Evolutionary conservation across 2,797 vertebrate species (phyloP).

Genomic region (Aeoliscus strigatus): DNA sequence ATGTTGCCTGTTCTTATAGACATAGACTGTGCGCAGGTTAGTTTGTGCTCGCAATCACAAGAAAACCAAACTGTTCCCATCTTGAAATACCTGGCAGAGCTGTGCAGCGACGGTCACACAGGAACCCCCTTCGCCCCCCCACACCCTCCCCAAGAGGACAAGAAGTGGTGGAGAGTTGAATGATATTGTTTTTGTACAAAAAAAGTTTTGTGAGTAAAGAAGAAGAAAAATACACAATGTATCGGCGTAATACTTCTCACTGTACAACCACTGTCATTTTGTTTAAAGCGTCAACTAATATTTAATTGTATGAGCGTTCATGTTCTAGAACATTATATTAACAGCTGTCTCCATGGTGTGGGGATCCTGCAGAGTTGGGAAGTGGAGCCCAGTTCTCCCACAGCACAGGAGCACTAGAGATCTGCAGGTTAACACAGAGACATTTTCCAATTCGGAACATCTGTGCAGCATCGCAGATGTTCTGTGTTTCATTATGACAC

Average conservation of each 20-base stretch:
- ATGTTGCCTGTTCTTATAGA: constrained; percentile 4
- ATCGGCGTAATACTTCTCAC: not conserved
- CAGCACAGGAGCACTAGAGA: constrained; percentile 7
- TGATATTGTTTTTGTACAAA: too few relatives aligned
- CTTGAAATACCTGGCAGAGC: constrained; percentile 18
- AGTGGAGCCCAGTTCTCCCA: not conserved
- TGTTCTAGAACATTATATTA: not conserved
- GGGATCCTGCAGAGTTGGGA: constrained; percentile 2
- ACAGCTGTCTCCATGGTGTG: constrained; percentile 1
- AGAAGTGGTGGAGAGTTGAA: too few relatives aligned
- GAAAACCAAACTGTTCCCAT: constrained; percentile 36
- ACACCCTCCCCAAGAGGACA: constrained; percentile 26
- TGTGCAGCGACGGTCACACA: constrained; percentile 56
- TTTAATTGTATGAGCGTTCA: constrained; percentile 7
- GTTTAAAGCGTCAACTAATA: not conserved
- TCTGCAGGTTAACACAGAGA: not conserved
- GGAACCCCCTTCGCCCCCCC: constrained; percentile 74
- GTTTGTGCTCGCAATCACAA: constrained; percentile 28
- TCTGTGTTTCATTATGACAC: too few relatives aligned
- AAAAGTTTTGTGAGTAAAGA: not conserved
- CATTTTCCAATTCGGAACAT: too few relatives aligned
- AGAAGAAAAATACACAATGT: not conserved
- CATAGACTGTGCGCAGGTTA: constrained; percentile 11
- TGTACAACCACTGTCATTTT: not conserved
- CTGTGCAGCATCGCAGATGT: constrained; percentile 1